Percentiles rank a stretch among this genome's conserved stretches.
Evolutionary conservation across 2,113 vertebrate genomes (phyloP).

Genomic region (Smithornis capensis): DNA sequence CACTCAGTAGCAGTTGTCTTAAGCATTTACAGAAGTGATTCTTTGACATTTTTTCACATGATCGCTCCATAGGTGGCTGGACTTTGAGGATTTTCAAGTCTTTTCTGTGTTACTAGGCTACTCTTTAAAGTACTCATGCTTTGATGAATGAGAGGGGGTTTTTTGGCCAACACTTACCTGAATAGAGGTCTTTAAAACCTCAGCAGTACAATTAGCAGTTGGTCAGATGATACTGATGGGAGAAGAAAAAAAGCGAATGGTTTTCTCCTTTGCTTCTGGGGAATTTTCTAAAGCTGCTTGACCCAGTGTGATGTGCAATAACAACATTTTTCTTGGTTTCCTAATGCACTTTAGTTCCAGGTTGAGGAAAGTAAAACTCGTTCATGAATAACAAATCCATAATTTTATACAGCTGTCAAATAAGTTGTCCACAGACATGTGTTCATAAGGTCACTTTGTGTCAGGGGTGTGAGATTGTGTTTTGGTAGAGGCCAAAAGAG

Average conservation of each 20-base stretch:
- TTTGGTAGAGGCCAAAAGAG: neutral
- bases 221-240: conserved; percentile 48
- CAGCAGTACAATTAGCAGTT: conserved; percentile 47
- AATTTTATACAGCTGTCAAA: conserved; percentile 36
- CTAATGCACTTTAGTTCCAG: conserved; percentile 47
- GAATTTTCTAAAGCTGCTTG: conserved; percentile 51
- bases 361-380: conserved; percentile 37
- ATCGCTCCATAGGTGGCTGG: conserved; percentile 69
- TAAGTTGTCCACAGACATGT: conserved; percentile 11
- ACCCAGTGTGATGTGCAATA: conserved; percentile 21
- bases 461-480: neutral
- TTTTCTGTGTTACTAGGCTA: conserved; percentile 76
- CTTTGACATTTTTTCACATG: conserved; percentile 64
- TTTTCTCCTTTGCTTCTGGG: conserved; percentile 44
- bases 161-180: conserved; percentile 43
- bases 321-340: conserved; percentile 47
- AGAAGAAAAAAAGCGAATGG: neutral
- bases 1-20: conserved; percentile 70
- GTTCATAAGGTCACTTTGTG: conserved; percentile 7
- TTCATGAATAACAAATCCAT: neutral
- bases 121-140: conserved; percentile 63
- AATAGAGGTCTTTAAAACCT: conserved; percentile 61
- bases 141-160: conserved; percentile 28
- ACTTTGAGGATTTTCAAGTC: conserved; percentile 72
- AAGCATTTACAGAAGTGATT: conserved; percentile 65